A percentile compares a stretch with the other conserved stretches of the same genome.
phyloP scores from a whole-genome alignment of 2,113 vertebrate genomes.

The Cranoglanis bouderius region DNA sequence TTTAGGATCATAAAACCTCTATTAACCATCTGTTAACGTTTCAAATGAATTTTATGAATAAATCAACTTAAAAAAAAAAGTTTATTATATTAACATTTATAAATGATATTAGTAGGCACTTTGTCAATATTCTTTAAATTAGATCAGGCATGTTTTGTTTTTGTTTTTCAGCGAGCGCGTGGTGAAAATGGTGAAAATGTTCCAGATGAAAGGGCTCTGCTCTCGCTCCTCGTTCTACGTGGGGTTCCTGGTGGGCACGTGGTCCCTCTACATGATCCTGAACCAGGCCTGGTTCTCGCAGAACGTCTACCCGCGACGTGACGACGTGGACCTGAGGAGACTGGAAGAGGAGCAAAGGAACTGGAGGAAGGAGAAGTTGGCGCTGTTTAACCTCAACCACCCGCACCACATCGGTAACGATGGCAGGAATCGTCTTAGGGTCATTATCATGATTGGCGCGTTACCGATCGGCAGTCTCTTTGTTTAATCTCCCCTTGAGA shows the following conservation, averaged over 20 bases:
- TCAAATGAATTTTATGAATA: too few relatives aligned
- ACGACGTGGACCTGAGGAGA: not conserved
- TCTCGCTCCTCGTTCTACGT: slow-evolving; percentile 69
- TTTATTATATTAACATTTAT: too few relatives aligned
- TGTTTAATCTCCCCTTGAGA: accelerated
- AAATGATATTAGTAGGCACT: too few relatives aligned
- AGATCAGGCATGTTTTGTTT: too few relatives aligned
- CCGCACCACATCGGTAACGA: slow-evolving; percentile 73
- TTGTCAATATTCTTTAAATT: too few relatives aligned
- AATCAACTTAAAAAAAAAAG: too few relatives aligned
- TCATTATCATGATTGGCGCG: not conserved
- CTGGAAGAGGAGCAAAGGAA: slow-evolving; percentile 54
- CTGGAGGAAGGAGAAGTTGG: slow-evolving; percentile 74
- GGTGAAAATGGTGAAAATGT: not conserved
- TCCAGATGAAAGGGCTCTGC: slow-evolving; percentile 66
- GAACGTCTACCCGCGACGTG: not conserved
- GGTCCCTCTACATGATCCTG: slow-evolving; percentile 71
- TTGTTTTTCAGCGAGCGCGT: not conserved
- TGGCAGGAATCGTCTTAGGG: not conserved
- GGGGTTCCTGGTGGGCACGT: slow-evolving; percentile 74
- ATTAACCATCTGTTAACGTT: too few relatives aligned
- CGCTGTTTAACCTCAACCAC: slow-evolving; percentile 74
- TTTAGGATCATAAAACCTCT: too few relatives aligned
- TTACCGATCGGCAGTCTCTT: not conserved
- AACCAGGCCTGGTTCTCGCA: slow-evolving; percentile 62